Evolutionary conservation across 2,113 vertebrate genomes (phyloP).

Genomic region (Callaeas wilsoni): DNA sequence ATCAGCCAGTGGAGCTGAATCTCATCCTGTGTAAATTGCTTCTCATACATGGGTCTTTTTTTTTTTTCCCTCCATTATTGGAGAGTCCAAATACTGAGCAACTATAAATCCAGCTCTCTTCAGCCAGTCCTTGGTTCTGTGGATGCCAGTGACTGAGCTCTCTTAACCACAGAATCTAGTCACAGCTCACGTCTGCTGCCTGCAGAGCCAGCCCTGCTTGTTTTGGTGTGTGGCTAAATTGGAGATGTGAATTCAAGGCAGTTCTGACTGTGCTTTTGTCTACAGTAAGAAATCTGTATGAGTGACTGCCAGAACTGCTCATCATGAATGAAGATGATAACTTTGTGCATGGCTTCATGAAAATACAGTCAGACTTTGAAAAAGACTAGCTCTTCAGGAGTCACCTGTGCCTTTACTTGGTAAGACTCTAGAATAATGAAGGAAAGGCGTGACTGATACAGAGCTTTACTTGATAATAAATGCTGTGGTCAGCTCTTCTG

Average conservation of each 20-base stretch:
- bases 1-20: not conserved
- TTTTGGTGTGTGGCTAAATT: not conserved
- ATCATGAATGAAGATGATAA: not conserved
- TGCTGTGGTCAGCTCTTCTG: not conserved
- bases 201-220: not conserved
- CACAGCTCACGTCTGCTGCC: not conserved
- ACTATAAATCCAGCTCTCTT: not conserved
- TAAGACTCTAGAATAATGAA: not conserved
- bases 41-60: not conserved
- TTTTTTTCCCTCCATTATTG: not conserved
- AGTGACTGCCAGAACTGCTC: not conserved
- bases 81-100: not conserved
- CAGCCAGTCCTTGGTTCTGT: not conserved
- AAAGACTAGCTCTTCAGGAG: not conserved
- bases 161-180: not conserved
- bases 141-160: not conserved
- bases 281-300: not conserved
- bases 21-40: not conserved
- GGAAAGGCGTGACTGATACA: not conserved
- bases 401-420: not conserved
- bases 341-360: not conserved
- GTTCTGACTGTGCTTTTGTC: not conserved
- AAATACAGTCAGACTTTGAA: not conserved
- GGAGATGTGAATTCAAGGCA: not conserved
- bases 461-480: not conserved